Evolutionary conservation across 2,888 invertebrate species (phyloP).

Genomic region (Liodrosophila aerea): DNA sequence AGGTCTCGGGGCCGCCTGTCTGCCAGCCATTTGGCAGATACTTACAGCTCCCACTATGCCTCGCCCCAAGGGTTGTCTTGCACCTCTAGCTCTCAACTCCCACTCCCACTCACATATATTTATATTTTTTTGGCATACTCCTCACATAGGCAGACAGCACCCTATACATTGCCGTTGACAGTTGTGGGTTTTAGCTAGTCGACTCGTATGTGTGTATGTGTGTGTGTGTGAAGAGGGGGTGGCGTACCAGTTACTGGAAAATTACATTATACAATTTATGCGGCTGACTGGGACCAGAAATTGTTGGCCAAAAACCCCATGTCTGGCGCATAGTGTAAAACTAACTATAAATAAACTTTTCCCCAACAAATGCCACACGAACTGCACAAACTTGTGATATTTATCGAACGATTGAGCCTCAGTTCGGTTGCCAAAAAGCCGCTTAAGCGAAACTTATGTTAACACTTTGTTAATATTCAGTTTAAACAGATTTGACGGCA

Average conservation of each 20-base stretch:
- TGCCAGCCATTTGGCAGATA: constrained; percentile 41
- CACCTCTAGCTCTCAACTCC: neutral
- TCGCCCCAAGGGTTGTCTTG: neutral
- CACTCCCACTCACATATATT: constrained; percentile 26
- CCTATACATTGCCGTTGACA: constrained; percentile 68
- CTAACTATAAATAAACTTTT: constrained; percentile 52
- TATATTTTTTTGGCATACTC: constrained; percentile 56
- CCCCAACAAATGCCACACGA: constrained; percentile 6
- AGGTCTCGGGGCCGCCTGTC: constrained; percentile 23
- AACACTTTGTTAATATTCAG: neutral
- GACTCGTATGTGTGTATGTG: too few relatives aligned
- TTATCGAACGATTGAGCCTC: neutral
- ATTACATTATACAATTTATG: constrained; percentile 78
- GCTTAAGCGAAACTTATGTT: constrained; percentile 1
- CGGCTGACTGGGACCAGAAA: constrained; percentile 65
- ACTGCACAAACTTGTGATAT: neutral
- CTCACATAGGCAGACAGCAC: constrained; percentile 57
- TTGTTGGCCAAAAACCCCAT: constrained; percentile 41
- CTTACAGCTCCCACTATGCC: constrained; percentile 3
- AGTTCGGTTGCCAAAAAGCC: neutral
- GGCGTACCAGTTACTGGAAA: constrained; percentile 55
- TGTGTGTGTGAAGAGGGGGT: constrained; percentile 10
- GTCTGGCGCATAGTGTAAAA: constrained; percentile 36
- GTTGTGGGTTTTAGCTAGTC: constrained; percentile 58
- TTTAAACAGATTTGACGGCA: too few relatives aligned